These are phyloP conservation scores for Rousettus madagascariensis DNA, from an alignment of 2,797 vertebrate species.

Conservation along the genomic window DNA sequence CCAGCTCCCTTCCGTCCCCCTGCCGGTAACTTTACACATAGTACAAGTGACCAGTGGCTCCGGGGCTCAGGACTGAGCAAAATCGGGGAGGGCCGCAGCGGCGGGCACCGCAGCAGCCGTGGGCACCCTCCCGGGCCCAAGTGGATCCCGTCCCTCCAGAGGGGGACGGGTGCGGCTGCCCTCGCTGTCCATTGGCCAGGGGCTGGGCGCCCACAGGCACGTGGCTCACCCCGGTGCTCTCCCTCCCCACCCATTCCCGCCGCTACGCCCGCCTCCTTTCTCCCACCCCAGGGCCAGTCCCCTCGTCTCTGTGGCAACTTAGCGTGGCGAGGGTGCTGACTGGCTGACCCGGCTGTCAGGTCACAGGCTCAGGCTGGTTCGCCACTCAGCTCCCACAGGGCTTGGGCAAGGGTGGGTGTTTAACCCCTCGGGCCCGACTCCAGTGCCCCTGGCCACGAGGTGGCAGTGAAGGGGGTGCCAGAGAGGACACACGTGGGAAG, in stretches of 20 bases:
- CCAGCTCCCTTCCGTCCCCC: background rate
- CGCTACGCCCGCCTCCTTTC: constrained; percentile 74
- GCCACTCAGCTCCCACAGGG: background rate
- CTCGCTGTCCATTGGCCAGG: constrained; percentile 70
- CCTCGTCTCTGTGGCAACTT: constrained; percentile 77
- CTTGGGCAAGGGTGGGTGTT: constrained; percentile 67
- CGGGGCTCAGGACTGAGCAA: constrained; percentile 34
- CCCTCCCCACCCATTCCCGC: constrained; percentile 73
- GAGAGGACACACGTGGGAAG: background rate
- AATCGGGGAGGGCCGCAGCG: background rate
- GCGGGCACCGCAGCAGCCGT: background rate
- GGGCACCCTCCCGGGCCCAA: constrained; percentile 48
- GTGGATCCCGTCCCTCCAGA: constrained; percentile 40
- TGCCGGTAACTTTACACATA: background rate
- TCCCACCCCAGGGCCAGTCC: constrained; percentile 78
- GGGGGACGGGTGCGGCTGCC: constrained; percentile 60
- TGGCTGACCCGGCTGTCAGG: constrained; percentile 73
- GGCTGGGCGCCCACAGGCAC: constrained; percentile 66
- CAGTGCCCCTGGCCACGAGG: constrained; percentile 35
- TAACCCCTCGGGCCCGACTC: constrained; percentile 64
- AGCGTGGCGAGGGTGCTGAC: constrained; percentile 53
- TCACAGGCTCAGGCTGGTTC: constrained; percentile 65
- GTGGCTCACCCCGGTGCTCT: constrained; percentile 66
- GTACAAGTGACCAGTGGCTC: background rate
- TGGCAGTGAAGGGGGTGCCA: background rate